These are phyloP conservation scores for Pocillopora damicornis DNA, from an alignment of 64 coral and sea anemone species.

Conservation along the genomic window DNA sequence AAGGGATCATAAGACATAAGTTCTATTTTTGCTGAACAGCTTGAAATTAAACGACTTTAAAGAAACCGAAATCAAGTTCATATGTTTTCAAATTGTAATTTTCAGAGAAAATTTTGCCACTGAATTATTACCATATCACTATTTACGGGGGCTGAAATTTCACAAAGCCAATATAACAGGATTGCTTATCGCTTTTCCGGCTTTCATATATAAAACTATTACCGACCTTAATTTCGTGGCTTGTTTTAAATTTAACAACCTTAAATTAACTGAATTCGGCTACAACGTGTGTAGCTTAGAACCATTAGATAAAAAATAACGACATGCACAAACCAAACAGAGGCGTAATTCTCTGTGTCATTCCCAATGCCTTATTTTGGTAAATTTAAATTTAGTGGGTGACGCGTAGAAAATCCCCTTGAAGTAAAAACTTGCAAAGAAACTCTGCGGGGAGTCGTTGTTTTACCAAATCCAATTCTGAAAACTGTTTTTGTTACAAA, in stretches of 20 bases:
- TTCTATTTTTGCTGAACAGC: too few relatives aligned
- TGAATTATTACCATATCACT: not conserved
- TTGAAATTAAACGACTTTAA: too few relatives aligned
- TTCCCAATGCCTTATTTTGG: not conserved
- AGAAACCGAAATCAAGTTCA: too few relatives aligned
- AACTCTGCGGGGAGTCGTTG: constrained; percentile 4
- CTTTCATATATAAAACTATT: not conserved
- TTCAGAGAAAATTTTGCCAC: not conserved
- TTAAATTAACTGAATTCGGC: constrained; percentile 1
- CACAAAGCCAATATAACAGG: not conserved
- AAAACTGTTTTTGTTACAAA: constrained; percentile 17
- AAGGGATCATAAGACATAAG: too few relatives aligned
- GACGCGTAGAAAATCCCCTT: not conserved
- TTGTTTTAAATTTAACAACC: constrained; percentile 24
- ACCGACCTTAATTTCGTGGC: not conserved
- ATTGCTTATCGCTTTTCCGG: not conserved
- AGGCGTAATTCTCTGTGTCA: not conserved
- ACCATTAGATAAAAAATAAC: not conserved
- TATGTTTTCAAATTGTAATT: too few relatives aligned
- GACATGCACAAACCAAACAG: not conserved
- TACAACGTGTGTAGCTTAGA: not conserved
- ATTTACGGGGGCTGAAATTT: not conserved
- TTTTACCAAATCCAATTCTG: not conserved
- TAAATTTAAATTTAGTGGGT: not conserved
- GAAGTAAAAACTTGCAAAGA: not conserved